phyloP scores from a whole-genome alignment of 2,797 vertebrate genomes.

The Vespertilio murinus region DNA sequence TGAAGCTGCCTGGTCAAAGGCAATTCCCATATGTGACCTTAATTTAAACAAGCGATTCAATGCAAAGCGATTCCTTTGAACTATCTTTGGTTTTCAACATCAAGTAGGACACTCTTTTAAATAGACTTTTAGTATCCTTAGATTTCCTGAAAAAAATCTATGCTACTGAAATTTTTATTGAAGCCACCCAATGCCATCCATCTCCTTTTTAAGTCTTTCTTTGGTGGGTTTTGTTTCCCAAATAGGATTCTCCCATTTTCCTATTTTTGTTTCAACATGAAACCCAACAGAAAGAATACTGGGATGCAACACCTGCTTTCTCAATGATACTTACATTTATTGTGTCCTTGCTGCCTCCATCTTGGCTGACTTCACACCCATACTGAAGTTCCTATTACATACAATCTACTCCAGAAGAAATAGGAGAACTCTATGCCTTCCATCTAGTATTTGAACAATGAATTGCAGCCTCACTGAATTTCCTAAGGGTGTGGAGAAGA shows the following conservation, averaged over 20 bases:
- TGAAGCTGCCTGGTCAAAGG: constrained; percentile 56
- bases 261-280: background rate
- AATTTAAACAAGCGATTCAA: constrained; percentile 56
- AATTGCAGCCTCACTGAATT: background rate
- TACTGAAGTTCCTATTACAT: background rate
- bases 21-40: constrained; percentile 46
- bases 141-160: constrained; percentile 16
- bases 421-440: background rate
- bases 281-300: background rate
- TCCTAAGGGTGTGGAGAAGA: background rate
- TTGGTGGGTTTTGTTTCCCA: background rate
- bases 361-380: background rate
- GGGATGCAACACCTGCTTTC: background rate
- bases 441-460: background rate
- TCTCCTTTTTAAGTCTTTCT: background rate
- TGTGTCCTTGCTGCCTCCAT: background rate
- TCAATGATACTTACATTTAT: background rate
- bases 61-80: constrained; percentile 19
- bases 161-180: constrained; percentile 5
- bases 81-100: constrained; percentile 39
- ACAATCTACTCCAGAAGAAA: background rate
- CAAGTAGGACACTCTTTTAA: constrained; percentile 53
- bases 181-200: background rate
- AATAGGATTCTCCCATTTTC: background rate
- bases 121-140: background rate